phyloP scores from a whole-genome alignment of 2,113 vertebrate species.

The Motacilla alba region DNA sequence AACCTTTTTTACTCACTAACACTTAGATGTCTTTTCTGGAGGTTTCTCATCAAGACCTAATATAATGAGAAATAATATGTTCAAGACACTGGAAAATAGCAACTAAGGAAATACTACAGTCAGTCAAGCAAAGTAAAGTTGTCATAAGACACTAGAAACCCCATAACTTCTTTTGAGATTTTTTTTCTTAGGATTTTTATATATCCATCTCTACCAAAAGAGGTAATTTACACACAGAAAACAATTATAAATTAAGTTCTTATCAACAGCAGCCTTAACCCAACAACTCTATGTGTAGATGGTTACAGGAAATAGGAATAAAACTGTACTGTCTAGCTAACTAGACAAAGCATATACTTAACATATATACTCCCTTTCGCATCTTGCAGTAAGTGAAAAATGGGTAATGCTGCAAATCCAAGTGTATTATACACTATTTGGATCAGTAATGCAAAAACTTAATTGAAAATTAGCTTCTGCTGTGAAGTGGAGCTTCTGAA shows the following conservation, averaged over 20 bases:
- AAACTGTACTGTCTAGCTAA: not conserved
- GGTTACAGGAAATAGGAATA: not conserved
- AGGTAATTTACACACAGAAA: not conserved
- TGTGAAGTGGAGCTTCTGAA: not conserved
- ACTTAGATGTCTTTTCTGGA: not conserved
- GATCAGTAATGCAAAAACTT: not conserved
- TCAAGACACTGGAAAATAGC: not conserved
- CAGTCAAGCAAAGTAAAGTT: not conserved
- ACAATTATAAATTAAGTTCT: not conserved
- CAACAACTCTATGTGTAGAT: not conserved
- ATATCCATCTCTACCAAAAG: not conserved
- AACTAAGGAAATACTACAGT: not conserved
- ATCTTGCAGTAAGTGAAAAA: not conserved
- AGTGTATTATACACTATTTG: accelerated
- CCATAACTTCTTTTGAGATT: not conserved
- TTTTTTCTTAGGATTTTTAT: not conserved
- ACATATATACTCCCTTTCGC: not conserved
- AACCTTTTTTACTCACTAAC: not conserved
- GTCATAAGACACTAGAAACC: not conserved
- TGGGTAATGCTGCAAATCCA: not conserved
- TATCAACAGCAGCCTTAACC: not conserved
- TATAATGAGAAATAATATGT: not conserved
- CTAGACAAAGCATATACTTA: not conserved
- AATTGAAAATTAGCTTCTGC: not conserved
- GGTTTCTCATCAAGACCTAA: not conserved